Conservation (phyloP, 2,888 invertebrate genomes). For the Euplexia lucipara region DNA sequence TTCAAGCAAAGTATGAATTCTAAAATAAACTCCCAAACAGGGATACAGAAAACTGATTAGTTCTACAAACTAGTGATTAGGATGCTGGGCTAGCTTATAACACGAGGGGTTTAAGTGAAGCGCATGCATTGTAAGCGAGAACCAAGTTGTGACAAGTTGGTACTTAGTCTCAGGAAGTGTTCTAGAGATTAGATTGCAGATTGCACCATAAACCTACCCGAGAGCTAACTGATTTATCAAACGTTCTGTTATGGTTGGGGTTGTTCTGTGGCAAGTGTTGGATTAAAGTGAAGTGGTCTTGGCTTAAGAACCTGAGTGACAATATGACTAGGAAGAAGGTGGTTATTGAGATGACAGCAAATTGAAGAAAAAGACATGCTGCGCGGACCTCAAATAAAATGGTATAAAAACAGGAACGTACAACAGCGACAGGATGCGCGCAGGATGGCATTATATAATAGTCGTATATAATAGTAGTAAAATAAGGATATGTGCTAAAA, state of each 20-base stretch:
- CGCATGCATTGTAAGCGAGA: constrained; percentile 71
- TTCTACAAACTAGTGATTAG: constrained; percentile 48
- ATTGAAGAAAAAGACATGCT: too few species aligned
- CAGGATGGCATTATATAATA: too few species aligned
- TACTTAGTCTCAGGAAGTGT: constrained; percentile 76
- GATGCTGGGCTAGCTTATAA: constrained; percentile 35
- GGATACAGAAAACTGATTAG: constrained; percentile 49
- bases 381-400: too few species aligned
- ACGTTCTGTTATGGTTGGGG: constrained; percentile 28
- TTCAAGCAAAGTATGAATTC: too few species aligned
- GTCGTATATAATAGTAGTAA: too few species aligned
- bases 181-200: constrained; percentile 80
- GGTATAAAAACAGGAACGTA: too few species aligned
- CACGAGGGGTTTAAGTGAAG: constrained; percentile 42
- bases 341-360: not conserved
- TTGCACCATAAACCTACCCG: constrained; percentile 74
- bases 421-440: too few species aligned
- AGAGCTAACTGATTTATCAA: constrained; percentile 76
- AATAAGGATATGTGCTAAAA: too few species aligned
- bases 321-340: too few species aligned
- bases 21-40: constrained; percentile 20
- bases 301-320: not conserved
- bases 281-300: constrained; percentile 8
- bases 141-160: constrained; percentile 74
- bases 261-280: constrained; percentile 11